Percentiles rank a stretch among this genome's conserved stretches.
Evolutionary conservation across 2,888 invertebrate genomes (phyloP).

Genomic region (Lithophane socia): DNA sequence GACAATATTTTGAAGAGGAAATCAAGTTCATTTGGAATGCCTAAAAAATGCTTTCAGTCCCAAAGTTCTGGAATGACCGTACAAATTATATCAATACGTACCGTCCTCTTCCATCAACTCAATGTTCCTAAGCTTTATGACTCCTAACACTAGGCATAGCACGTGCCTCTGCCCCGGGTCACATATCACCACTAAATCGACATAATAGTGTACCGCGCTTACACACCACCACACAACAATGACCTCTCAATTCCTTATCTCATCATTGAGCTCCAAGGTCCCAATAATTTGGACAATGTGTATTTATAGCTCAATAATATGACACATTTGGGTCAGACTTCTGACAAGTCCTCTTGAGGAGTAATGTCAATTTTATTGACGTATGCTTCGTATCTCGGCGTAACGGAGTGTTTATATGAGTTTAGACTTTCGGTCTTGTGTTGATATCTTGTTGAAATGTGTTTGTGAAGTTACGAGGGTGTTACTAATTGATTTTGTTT

Average conservation of each 20-base stretch:
- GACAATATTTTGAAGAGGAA: neutral
- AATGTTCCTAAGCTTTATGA: constrained; percentile 63
- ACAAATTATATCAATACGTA: constrained; percentile 23
- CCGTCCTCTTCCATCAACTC: constrained; percentile 41
- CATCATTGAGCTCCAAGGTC: constrained; percentile 56
- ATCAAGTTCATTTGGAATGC: neutral
- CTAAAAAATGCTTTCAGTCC: rapidly evolving
- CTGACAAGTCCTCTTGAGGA: constrained; percentile 71
- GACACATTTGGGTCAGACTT: constrained; percentile 78
- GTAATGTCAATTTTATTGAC: constrained; percentile 75
- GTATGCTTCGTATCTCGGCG: constrained; percentile 60
- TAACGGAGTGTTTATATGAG: constrained; percentile 65
- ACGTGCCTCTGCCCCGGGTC: constrained; percentile 72
- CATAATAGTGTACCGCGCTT: constrained; percentile 72
- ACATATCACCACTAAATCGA: constrained; percentile 79
- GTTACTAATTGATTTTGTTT: constrained; percentile 61
- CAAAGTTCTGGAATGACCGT: neutral
- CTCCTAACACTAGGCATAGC: constrained; percentile 57
- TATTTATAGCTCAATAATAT: constrained; percentile 84
- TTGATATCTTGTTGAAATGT: constrained; percentile 59
- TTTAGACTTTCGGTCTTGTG: constrained; percentile 53
- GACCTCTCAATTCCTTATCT: constrained; percentile 49
- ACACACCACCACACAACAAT: constrained; percentile 57
- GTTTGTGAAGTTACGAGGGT: constrained; percentile 47
- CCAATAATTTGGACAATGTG: constrained; percentile 68